Percentiles rank a stretch among this genome's conserved stretches.
Evolutionary conservation across 2,113 vertebrate species (phyloP).

Genomic region (Gymnogyps californianus): DNA sequence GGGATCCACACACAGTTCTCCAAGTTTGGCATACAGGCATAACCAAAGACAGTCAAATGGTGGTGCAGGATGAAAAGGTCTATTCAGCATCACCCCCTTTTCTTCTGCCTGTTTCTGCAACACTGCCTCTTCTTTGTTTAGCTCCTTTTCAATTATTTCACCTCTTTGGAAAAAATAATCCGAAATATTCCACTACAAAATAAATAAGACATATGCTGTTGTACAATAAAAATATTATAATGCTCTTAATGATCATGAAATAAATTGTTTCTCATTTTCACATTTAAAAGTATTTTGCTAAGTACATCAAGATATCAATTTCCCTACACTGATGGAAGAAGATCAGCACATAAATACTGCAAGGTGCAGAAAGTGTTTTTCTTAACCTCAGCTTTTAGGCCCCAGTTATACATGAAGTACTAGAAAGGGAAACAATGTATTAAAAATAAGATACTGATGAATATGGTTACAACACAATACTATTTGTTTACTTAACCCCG

Average conservation of each 20-base stretch:
- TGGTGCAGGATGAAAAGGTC: slow-evolving; percentile 94
- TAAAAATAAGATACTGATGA: background rate
- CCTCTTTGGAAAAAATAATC: slow-evolving; percentile 99
- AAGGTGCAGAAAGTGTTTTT: background rate
- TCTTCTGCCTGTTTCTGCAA: slow-evolving; percentile 91
- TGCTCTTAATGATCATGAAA: background rate
- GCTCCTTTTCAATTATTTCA: slow-evolving; percentile 91
- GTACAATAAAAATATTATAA: background rate
- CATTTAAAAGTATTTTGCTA: background rate
- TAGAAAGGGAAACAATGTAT: background rate
- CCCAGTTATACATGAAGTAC: background rate
- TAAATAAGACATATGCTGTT: background rate
- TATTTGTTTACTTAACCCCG: background rate
- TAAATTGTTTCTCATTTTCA: background rate
- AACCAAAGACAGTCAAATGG: slow-evolving; percentile 98
- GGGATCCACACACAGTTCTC: slow-evolving; percentile 93
- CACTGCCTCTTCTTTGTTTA: slow-evolving; percentile 88
- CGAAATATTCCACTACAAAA: slow-evolving; percentile 96
- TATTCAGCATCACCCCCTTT: slow-evolving; percentile 85
- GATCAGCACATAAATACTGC: background rate
- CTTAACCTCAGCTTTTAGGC: background rate
- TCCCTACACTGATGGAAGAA: background rate
- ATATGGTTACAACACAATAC: background rate
- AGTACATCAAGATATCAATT: background rate
- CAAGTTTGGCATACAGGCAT: slow-evolving; percentile 94